phyloP scores from a whole-genome alignment of 1,140 invertebrate genomes.

The Chionoecetes opilio region DNA sequence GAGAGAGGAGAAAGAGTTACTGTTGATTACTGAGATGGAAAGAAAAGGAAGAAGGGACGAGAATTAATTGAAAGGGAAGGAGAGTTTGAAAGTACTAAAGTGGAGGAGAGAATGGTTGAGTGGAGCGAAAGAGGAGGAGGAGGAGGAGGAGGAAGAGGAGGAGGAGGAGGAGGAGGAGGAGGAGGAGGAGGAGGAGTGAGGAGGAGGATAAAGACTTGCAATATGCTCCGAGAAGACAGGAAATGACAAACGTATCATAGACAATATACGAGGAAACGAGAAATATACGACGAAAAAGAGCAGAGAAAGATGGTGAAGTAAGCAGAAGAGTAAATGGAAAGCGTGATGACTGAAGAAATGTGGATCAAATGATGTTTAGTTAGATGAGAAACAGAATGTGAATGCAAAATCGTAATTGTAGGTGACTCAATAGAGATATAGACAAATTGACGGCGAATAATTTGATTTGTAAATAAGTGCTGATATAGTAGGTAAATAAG shows the following conservation, averaged over 20 bases:
- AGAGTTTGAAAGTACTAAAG: not conserved
- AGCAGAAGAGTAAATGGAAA: not conserved
- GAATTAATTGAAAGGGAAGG: not conserved
- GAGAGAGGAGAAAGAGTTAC: conserved; percentile 1
- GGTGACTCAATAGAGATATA: too few relatives aligned
- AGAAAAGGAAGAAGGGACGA: not conserved
- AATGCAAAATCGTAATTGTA: too few relatives aligned
- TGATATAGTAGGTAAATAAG: too few relatives aligned
- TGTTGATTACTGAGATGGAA: not conserved
- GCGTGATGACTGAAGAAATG: not conserved
- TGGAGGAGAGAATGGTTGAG: not conserved
- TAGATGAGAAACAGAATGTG: not conserved
- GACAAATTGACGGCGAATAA: too few relatives aligned
- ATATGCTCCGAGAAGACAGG: not conserved
- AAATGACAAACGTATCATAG: too few relatives aligned
- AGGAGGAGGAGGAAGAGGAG: not conserved
- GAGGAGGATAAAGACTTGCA: not conserved
- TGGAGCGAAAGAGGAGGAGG: not conserved
- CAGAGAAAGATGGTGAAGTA: not conserved
- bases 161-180: not conserved
- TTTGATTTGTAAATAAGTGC: too few relatives aligned
- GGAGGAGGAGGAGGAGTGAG: too few relatives aligned
- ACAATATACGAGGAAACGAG: too few relatives aligned
- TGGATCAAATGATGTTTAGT: not conserved
- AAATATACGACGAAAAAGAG: not conserved